Evolutionary conservation across 2,113 vertebrate species (phyloP), one percentile per base, ranked within the genome.

Genomic region (Emydura subglobosa): DNA sequence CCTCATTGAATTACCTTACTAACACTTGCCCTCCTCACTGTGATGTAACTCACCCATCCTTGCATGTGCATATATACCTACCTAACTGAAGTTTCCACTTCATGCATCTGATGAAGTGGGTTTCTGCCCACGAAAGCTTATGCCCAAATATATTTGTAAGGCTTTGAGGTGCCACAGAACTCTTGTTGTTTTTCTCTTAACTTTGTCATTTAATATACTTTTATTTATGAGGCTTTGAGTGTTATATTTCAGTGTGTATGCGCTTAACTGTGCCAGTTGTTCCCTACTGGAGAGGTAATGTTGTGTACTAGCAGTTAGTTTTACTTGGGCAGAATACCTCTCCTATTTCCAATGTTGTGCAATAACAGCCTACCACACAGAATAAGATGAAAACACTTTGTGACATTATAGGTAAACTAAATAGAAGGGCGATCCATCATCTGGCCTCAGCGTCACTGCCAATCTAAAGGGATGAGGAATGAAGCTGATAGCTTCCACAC

Each of bases 221-320:
- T 97, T 96, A 96, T 97, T 97, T 95, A 89, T 96, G 94, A 79
- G 92, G 90, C 88, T 94, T 92, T 92, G 79, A 11, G 93, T 53
- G 85, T 94, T 89, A 42, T 54, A 92, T 96, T 97, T 97, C 97
- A 80, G 84, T 88, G 87, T 82, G 72, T 85, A 93, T 96, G 85
- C n/a, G 57, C 89, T 97, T 90, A 96, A 95, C 93, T 94, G 96
- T 90, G 79, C 93, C 85, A 94, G 94, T 53, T 14, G 11, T 93
- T 90, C 85, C 97, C 91, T 95, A 88, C 89, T 4, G 6, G 92
- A 93, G 97, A 16, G 87, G 95, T 94, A 53, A 16, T 22, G 50
- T 5, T n/a, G 78, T 42, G 47, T 85, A 90, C 78, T 78, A 84
- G 80, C 17, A 4, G 80, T 82, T 85, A 51, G 82, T 94, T 88